Evolutionary conservation across 2,888 invertebrate genomes (phyloP), one percentile per base, ranked within the genome.

Genomic region (Timema podura): DNA sequence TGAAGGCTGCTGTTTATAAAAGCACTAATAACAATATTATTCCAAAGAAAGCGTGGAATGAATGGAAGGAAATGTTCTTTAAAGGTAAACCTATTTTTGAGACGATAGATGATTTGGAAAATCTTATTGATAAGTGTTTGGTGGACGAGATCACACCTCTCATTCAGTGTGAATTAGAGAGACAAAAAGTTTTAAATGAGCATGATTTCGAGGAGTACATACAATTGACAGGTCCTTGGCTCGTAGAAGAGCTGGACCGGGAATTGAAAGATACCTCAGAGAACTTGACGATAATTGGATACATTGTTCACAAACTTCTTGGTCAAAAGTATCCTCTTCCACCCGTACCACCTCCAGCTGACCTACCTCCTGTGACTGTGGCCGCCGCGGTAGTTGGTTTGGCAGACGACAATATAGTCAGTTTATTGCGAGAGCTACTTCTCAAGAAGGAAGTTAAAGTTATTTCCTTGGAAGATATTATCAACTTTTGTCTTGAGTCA

Each of bases 181-280:
- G 86, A 61, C 86, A 86, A 77, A 82, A 86, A 72, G 79, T 81
- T 13, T 76, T 88, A 64, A 85, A 87, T 78, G 82, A 85, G 64
- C 78, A 78, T 51, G 87, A 87, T 75, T 85, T 89, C 74, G 77
- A 82, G 46, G 84, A 85, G 74, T 90, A 89, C 78, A 81, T 84
- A 67, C 79, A 83, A 71, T 83, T 83, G 71, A 78, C 79, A 11
- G 80, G 83, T 72, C 85, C 86, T 0, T 89, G 88, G 88, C 78
- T 77, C 66, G 77, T 85, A 68, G 80, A 84, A 68, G 78, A 81
- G 64, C 79, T 85, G 54, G 67, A 44, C 47, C 66, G 64, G 5
- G 68, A 68, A 8, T n/a, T 68, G 5, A 44, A 44, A 9, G 76
- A 83, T 68, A 82, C 82, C 6, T 81, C 83, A 73, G 81, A 81